phyloP scores from a whole-genome alignment of 2,113 vertebrate species.

The Gopherus flavomarginatus region DNA sequence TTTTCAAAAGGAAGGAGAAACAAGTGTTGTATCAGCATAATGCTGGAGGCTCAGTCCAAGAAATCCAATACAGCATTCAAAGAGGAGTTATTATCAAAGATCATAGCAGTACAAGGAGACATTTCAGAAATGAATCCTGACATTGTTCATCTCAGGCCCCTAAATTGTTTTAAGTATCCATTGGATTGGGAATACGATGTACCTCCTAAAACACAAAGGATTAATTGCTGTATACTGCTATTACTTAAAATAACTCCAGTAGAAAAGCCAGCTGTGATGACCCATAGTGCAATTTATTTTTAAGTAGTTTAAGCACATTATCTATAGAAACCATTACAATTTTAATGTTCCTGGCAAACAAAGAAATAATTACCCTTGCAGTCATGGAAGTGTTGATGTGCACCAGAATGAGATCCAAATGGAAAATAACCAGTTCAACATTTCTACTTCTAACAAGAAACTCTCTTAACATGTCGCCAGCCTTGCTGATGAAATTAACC shows the following conservation, averaged over 20 bases:
- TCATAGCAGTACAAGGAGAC: not conserved
- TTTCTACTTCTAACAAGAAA: not conserved
- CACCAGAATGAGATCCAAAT: not conserved
- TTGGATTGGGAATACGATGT: not conserved
- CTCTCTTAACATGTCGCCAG: not conserved
- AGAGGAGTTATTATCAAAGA: conserved; percentile 7
- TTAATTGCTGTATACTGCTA: conserved; percentile 45
- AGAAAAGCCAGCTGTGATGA: conserved; percentile 25
- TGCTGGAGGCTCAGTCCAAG: not conserved
- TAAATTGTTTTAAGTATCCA: conserved; percentile 30
- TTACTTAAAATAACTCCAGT: conserved; percentile 47
- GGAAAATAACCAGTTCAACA: conserved; percentile 8
- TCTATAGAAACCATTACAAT: conserved; percentile 55
- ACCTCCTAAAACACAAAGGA: conserved; percentile 39
- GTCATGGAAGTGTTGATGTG: conserved; percentile 18
- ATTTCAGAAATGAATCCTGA: conserved; percentile 23
- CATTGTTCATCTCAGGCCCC: not conserved
- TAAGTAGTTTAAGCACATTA: conserved; percentile 41
- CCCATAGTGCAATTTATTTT: conserved; percentile 31
- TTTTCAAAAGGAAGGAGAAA: conserved; percentile 1
- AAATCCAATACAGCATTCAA: conserved; percentile 31
- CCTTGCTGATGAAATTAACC: not conserved
- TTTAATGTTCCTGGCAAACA: conserved; percentile 62
- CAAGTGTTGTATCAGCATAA: not conserved
- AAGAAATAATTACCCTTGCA: conserved; percentile 60